phyloP scores from a whole-genome alignment of 2,888 invertebrate genomes.

The Philereme vetulata region DNA sequence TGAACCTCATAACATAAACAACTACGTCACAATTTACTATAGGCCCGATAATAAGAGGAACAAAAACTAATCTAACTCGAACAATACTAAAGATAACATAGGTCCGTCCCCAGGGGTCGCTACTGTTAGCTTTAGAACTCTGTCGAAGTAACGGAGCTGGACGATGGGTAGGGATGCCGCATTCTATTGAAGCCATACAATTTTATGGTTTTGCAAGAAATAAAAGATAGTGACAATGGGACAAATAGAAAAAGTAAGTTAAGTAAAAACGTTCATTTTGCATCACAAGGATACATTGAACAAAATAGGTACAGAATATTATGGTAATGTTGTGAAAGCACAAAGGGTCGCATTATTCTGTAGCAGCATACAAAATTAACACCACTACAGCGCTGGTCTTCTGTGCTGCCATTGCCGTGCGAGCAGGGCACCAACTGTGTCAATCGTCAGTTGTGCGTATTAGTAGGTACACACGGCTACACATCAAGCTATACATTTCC shows the following conservation, averaged over 20 bases:
- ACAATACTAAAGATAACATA: constrained; percentile 73
- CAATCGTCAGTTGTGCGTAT: too few relatives aligned
- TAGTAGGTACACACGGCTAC: too few relatives aligned
- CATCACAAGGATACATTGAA: too few relatives aligned
- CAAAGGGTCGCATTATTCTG: too few relatives aligned
- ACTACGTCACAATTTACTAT: constrained; percentile 41
- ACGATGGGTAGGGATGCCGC: constrained; percentile 16
- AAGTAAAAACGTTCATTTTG: too few relatives aligned
- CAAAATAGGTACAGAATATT: too few relatives aligned
- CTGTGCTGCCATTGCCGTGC: background rate
- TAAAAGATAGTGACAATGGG: too few relatives aligned
- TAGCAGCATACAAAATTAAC: too few relatives aligned
- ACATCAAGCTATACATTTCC: too few relatives aligned
- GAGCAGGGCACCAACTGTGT: too few relatives aligned
- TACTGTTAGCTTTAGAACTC: constrained; percentile 56
- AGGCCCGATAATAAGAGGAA: constrained; percentile 64
- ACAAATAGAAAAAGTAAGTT: too few relatives aligned
- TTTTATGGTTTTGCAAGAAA: background rate
- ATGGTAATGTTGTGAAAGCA: background rate
- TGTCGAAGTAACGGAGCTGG: constrained; percentile 34
- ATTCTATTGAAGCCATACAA: background rate
- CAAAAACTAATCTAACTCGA: constrained; percentile 78
- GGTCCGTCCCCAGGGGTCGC: constrained; percentile 58
- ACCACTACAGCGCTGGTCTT: too few relatives aligned
- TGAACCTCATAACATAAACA: constrained; percentile 28